These are phyloP conservation scores for Orientallactaga sibirica DNA, from an alignment of 2,797 vertebrate genomes.

Conservation along the genomic window DNA sequence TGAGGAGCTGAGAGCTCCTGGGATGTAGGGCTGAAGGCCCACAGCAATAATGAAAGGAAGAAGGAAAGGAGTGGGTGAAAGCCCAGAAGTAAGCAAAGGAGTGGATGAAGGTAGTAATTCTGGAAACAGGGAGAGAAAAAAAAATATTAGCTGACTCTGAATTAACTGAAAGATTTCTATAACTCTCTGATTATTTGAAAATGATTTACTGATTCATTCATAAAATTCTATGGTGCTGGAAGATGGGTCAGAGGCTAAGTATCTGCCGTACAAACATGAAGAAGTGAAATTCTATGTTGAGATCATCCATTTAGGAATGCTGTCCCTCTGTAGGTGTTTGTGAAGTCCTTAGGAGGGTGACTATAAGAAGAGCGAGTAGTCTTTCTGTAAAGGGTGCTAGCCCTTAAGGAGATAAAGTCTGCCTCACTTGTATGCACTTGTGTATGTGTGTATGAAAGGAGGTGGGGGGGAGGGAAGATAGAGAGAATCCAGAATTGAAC, in stretches of 20 bases:
- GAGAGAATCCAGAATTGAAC: not conserved
- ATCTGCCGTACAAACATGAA: too few species aligned
- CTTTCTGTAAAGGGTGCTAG: not conserved
- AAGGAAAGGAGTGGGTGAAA: too few species aligned
- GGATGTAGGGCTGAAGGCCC: too few species aligned
- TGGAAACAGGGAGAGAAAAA: too few species aligned
- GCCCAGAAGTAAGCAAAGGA: too few species aligned
- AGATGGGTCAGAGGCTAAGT: too few species aligned
- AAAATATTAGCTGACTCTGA: too few species aligned
- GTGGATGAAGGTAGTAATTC: too few species aligned
- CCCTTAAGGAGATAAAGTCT: not conserved
- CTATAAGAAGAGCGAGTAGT: not conserved
- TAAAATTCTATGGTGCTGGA: not conserved
- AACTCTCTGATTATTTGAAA: not conserved
- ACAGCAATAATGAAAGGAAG: too few species aligned
- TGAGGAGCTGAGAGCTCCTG: too few species aligned
- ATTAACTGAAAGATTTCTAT: not conserved
- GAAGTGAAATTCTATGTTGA: not conserved
- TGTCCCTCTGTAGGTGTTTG: not conserved
- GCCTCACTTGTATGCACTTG: rapidly evolving
- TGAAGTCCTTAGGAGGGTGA: not conserved
- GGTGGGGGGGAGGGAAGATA: not conserved
- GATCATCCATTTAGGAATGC: not conserved
- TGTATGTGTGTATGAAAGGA: not conserved
- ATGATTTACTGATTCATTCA: not conserved